phyloP scores from a whole-genome alignment of 2,797 vertebrate genomes.

The Semaprochilodus insignis region DNA sequence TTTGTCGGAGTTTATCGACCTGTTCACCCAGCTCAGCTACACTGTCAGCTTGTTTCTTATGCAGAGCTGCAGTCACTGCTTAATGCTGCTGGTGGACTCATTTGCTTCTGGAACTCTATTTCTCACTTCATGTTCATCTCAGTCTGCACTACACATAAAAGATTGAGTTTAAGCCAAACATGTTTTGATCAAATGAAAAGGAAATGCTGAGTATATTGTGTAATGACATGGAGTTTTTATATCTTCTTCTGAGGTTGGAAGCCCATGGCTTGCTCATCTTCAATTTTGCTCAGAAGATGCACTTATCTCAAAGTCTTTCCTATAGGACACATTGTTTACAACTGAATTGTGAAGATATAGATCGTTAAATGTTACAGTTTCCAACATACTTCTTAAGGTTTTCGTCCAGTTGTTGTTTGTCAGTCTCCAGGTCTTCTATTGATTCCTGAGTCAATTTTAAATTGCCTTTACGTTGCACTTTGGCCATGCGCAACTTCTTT shows the following conservation, averaged over 20 bases:
- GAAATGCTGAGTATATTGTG: neutral
- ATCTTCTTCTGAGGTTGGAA: slow-evolving; percentile 83
- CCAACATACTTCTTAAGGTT: neutral
- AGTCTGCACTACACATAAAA: neutral
- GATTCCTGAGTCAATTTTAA: neutral
- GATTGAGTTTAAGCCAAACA: neutral
- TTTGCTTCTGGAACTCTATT: neutral
- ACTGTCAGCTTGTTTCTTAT: neutral
- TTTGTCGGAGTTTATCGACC: neutral
- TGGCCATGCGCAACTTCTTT: neutral
- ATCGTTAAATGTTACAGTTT: neutral
- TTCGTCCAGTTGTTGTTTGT: neutral
- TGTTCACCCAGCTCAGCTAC: neutral
- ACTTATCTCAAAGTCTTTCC: neutral
- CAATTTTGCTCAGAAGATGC: slow-evolving; percentile 32
- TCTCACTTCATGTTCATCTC: slow-evolving; percentile 9
- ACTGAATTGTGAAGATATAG: neutral
- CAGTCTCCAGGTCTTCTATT: neutral
- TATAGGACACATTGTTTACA: neutral
- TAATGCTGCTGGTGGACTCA: neutral
- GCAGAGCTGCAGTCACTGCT: neutral
- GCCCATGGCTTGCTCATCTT: slow-evolving; percentile 30
- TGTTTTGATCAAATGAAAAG: neutral
- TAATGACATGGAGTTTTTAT: slow-evolving; percentile 60
- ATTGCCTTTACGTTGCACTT: neutral